phyloP scores from a whole-genome alignment of 2,113 vertebrate genomes.

The Erpornis zantholeuca region DNA sequence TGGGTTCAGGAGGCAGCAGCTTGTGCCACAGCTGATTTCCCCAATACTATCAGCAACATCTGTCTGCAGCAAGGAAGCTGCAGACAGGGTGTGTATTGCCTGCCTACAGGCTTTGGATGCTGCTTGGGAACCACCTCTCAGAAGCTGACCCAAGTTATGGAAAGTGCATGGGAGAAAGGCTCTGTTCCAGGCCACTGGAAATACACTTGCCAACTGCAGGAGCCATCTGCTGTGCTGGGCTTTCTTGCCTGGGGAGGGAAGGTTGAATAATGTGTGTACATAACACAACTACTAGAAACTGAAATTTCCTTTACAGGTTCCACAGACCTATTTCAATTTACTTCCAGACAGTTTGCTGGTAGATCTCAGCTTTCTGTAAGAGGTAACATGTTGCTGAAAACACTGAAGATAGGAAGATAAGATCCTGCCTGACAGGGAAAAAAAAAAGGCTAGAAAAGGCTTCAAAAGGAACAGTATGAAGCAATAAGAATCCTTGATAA shows the following conservation, averaged over 20 bases:
- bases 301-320: neutral
- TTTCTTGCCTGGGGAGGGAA: neutral
- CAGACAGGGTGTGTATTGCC: fast-evolving
- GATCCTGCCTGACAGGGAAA: neutral
- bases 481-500: neutral
- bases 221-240: neutral
- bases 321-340: neutral
- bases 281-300: neutral
- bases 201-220: neutral
- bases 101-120: neutral
- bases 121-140: neutral
- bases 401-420: neutral
- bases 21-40: neutral
- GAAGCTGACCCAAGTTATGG: neutral
- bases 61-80: neutral
- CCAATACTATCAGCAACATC: neutral
- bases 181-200: neutral
- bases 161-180: neutral
- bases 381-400: neutral
- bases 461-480: neutral
- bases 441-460: neutral
- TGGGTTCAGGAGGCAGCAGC: neutral
- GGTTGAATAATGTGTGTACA: neutral
- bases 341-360: neutral
- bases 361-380: neutral